Percentiles rank a stretch among this genome's conserved stretches.
Conservation (phyloP, 2,797 vertebrate genomes). For the Pampus argenteus region DNA sequence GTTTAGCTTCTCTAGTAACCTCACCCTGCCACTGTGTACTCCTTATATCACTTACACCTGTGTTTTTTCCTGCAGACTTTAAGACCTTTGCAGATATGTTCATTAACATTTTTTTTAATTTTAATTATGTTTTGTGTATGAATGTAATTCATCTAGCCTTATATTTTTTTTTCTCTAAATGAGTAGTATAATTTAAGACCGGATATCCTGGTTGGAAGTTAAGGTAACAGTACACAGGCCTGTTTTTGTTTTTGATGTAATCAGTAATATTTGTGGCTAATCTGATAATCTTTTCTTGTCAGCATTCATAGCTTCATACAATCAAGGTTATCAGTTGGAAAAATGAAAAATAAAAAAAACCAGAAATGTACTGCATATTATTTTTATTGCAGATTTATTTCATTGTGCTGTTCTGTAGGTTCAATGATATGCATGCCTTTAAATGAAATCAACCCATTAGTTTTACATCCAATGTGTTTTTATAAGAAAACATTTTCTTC, state of each 20-base stretch:
- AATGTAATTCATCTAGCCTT: background rate
- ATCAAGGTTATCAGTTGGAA: background rate
- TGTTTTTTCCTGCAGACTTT: too few relatives aligned
- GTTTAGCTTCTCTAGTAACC: too few relatives aligned
- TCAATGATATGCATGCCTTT: background rate
- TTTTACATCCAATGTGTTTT: constrained; percentile 3
- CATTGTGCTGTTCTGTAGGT: background rate
- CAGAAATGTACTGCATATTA: background rate
- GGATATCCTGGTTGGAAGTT: too few relatives aligned
- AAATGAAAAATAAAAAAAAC: too few relatives aligned
- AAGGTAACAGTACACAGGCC: too few relatives aligned
- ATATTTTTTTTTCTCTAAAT: background rate
- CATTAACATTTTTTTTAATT: background rate
- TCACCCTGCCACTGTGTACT: too few relatives aligned
- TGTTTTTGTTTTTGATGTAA: background rate
- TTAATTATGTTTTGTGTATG: background rate
- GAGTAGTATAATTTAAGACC: background rate
- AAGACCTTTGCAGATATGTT: too few relatives aligned
- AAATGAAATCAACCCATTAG: constrained; percentile 15
- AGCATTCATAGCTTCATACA: background rate
- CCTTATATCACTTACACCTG: too few relatives aligned
- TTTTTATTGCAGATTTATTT: background rate
- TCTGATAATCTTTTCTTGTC: background rate
- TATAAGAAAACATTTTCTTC: too few relatives aligned
- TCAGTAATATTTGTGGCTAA: too few relatives aligned